Conservation (phyloP, 2,888 invertebrate genomes). For the Ichneumon xanthorius region DNA sequence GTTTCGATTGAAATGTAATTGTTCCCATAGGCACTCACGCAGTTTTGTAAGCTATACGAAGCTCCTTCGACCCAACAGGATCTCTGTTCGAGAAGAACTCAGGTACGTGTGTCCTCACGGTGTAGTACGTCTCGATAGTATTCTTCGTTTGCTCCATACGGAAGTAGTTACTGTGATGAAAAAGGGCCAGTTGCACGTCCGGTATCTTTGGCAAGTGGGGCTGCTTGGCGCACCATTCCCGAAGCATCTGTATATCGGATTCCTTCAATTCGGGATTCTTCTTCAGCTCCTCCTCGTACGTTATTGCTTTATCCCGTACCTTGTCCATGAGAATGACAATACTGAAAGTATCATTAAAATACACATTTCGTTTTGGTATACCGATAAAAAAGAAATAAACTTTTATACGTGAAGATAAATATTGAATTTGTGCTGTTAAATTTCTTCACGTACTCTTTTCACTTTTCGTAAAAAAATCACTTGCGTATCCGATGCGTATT, state of each 20-base stretch:
- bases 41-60: constrained; percentile 85
- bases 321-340: constrained; percentile 32
- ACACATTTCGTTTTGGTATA: neutral
- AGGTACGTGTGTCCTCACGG: constrained; percentile 88
- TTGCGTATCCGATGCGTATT: neutral
- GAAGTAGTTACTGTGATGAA: constrained; percentile 89
- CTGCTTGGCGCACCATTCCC: constrained; percentile 89
- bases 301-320: constrained; percentile 60
- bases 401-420: neutral
- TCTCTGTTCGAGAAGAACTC: constrained; percentile 83
- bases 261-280: constrained; percentile 88
- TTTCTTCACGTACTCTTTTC: neutral
- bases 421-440: neutral
- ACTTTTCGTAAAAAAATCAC: neutral
- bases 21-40: constrained; percentile 84
- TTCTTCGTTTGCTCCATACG: constrained; percentile 90
- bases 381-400: too few relatives aligned
- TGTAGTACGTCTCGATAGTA: constrained; percentile 90
- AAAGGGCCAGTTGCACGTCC: constrained; percentile 88
- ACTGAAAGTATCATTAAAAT: constrained; percentile 7
- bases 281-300: constrained; percentile 87
- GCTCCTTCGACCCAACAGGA: constrained; percentile 84
- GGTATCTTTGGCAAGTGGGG: constrained; percentile 88
- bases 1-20: too few relatives aligned
- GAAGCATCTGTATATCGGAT: constrained; percentile 84